Evolutionary conservation across 2,888 invertebrate species (phyloP), one percentile per base, ranked within the genome.

Genomic region (Andricus curvator): DNA sequence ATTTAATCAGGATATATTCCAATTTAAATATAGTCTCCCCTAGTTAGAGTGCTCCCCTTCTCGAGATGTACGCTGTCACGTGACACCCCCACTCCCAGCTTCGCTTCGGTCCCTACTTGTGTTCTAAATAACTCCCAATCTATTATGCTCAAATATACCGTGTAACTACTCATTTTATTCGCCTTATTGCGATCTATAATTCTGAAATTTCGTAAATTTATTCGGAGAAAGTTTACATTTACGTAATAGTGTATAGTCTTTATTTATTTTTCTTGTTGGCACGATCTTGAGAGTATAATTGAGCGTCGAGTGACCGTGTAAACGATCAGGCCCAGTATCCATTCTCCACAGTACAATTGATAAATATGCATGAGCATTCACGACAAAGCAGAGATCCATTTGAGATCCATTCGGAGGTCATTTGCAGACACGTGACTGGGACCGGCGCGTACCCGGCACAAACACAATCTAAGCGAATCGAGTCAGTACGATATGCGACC

Each of bases 401-500:
- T 70, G 70, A 70, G 44, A 70, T 70, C 29, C 70, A 48, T 29
- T 70, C 29, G 70, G 70, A 70, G 70, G 70, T 29, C 70, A 51
- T 70, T 70, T 29, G 8, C 22, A 17, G 70, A 70, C 70, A 70
- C 70, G 70, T 56, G 74, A 76, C 70, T 74, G 48, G 41, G 64
- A 76, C 78, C 51, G 29, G 51, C 76, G 29, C 1, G 64, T 25
- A 65, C 70, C 64, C 77, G 8, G 20, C 29, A 76, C 37, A 66
- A 77, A 80, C 29, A 20, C 70, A 70, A 70, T 70, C 51, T 56
- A n/a, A n/a, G 56, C n/a, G n/a, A 56, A 56, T 56, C 56, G 51
- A 51, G 48, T 22, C 68, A 51, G 20, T 20, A 78, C 66, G 74
- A 81, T 76, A 48, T 82, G 70, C 88, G 87, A 88, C 86, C 88